These are phyloP conservation scores for Pandemis corylana DNA, from an alignment of 2,888 invertebrate species.

Conservation along the genomic window DNA sequence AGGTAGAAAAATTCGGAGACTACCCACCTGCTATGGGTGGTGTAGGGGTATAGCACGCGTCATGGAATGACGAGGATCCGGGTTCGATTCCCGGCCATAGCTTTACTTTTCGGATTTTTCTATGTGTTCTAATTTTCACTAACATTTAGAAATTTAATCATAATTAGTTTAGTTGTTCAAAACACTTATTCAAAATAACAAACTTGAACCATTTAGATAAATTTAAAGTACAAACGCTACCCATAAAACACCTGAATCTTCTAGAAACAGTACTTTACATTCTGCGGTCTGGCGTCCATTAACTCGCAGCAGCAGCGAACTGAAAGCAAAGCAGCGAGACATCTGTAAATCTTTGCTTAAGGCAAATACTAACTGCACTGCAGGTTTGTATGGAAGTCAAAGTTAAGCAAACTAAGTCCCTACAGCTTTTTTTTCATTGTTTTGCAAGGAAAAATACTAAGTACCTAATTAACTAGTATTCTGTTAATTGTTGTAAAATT, in stretches of 20 bases:
- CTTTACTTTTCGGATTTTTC: too few relatives aligned
- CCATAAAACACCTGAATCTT: constrained; percentile 29
- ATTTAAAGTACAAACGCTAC: constrained; percentile 1
- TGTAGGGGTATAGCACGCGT: too few relatives aligned
- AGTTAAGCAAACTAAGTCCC: not conserved
- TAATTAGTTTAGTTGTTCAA: not conserved
- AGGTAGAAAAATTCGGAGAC: too few relatives aligned
- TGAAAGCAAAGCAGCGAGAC: constrained; percentile 31
- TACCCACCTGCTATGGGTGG: too few relatives aligned
- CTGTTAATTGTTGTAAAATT: too few relatives aligned
- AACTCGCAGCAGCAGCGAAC: constrained; percentile 5
- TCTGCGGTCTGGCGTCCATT: constrained; percentile 39
- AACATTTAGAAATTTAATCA: too few relatives aligned
- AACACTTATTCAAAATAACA: not conserved
- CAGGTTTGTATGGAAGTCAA: not conserved
- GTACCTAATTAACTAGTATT: too few relatives aligned
- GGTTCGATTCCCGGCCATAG: too few relatives aligned
- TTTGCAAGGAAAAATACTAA: too few relatives aligned
- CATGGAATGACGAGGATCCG: too few relatives aligned
- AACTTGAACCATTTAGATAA: not conserved
- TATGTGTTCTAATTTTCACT: too few relatives aligned
- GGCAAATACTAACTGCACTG: constrained; percentile 6
- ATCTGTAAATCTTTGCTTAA: constrained; percentile 15
- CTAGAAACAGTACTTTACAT: constrained; percentile 20
- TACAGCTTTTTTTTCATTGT: too few relatives aligned